phyloP scores from a whole-genome alignment of 2,888 invertebrate species.

The Nebria salina region DNA sequence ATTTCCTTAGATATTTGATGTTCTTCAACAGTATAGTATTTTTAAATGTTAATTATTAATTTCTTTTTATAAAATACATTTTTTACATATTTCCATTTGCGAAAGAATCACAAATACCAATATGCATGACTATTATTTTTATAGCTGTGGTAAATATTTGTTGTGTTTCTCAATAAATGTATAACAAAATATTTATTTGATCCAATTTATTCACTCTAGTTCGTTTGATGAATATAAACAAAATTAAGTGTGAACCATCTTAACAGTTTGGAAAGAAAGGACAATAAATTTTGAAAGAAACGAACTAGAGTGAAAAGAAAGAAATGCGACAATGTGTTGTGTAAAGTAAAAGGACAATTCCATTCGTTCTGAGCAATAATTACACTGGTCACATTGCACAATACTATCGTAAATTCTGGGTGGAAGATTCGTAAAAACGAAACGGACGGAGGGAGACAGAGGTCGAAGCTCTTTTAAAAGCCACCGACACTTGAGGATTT shows the following conservation, averaged over 20 bases:
- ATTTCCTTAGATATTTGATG: neutral
- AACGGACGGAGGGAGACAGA: conserved; percentile 2
- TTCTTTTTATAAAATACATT: neutral
- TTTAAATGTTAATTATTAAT: neutral
- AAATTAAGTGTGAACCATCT: neutral
- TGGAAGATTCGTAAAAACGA: conserved; percentile 48
- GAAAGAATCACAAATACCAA: too few species aligned
- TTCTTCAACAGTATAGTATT: neutral
- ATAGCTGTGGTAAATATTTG: too few species aligned
- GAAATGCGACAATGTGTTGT: conserved; percentile 11
- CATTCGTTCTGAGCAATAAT: conserved; percentile 27
- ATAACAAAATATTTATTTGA: too few species aligned
- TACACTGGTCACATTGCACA: conserved; percentile 38
- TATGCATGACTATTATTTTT: too few species aligned
- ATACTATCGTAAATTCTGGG: conserved; percentile 48
- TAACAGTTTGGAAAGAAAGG: too few species aligned
- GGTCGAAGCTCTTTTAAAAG: conserved; percentile 35
- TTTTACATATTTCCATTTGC: too few species aligned
- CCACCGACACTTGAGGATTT: conserved; percentile 45
- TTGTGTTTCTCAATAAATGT: too few species aligned
- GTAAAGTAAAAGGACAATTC: conserved; percentile 31
- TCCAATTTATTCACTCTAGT: too few species aligned
- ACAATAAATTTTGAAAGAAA: too few species aligned
- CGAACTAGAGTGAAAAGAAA: conserved; percentile 22
- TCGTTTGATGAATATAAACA: too few species aligned